These are phyloP conservation scores for Pagetopsis macropterus DNA, from an alignment of 2,797 vertebrate species.

Conservation along the genomic window DNA sequence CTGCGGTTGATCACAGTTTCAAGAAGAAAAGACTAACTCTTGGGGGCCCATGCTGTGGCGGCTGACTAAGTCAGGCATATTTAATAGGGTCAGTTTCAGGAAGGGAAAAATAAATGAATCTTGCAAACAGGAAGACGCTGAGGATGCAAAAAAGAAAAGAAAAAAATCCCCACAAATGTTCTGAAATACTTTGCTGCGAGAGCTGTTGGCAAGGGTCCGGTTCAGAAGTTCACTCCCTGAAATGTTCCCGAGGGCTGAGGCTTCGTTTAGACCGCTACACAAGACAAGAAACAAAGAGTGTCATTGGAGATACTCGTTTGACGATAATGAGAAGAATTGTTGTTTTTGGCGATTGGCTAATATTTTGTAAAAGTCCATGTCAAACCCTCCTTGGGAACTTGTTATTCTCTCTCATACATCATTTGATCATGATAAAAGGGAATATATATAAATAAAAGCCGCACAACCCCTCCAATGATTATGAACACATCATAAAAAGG, in stretches of 20 bases:
- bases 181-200: conserved; percentile 44
- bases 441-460: conserved; percentile 11
- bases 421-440: conserved; percentile 31
- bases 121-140: conserved; percentile 75
- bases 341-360: conserved; percentile 51
- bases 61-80: conserved; percentile 41
- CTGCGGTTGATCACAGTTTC: conserved; percentile 68
- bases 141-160: conserved; percentile 65
- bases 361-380: conserved; percentile 43
- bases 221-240: conserved; percentile 71
- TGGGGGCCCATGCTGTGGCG: conserved; percentile 41
- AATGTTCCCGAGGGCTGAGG: conserved; percentile 57
- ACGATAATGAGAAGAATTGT: conserved; percentile 55
- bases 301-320: conserved; percentile 36
- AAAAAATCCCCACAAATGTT: conserved; percentile 27
- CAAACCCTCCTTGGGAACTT: conserved; percentile 25
- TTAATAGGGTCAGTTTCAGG: conserved; percentile 68
- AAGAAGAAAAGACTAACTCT: conserved; percentile 41
- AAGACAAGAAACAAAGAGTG: conserved; percentile 51
- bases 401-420: conserved; percentile 41
- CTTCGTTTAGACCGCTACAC: conserved; percentile 41
- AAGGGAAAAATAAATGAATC: conserved; percentile 74
- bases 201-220: conserved; percentile 62
- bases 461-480: conserved; percentile 29
- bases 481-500: conserved; percentile 42